phyloP scores from a whole-genome alignment of 2,888 invertebrate species.

The Megaustenia siamemsis region DNA sequence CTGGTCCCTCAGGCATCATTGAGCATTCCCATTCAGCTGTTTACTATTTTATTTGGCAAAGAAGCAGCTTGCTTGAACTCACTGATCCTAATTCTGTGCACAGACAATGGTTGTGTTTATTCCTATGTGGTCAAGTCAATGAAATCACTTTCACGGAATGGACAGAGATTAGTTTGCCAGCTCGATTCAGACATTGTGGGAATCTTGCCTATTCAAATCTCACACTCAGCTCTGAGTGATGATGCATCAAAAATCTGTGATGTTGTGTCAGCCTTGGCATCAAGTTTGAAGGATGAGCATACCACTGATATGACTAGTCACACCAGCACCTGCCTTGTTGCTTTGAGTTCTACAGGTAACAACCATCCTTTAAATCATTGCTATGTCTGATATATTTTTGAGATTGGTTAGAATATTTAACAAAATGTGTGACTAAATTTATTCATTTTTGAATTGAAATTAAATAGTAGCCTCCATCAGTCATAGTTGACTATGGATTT shows the following conservation, averaged over 20 bases:
- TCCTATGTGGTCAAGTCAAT: constrained; percentile 16
- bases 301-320: background rate
- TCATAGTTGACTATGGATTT: too few species aligned
- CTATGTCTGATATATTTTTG: too few species aligned
- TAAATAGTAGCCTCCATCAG: too few species aligned
- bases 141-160: background rate
- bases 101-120: constrained; percentile 26
- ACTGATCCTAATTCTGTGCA: constrained; percentile 30
- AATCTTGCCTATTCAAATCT: constrained; percentile 1
- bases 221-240: background rate
- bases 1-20: background rate
- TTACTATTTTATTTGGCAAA: constrained; percentile 34
- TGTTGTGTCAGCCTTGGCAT: constrained; percentile 14
- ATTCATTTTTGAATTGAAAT: too few species aligned
- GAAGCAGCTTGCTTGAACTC: constrained; percentile 35
- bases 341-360: constrained; percentile 13
- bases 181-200: constrained; percentile 25
- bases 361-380: background rate
- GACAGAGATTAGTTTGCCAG: constrained; percentile 12
- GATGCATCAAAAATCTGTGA: background rate
- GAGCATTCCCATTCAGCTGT: constrained; percentile 3
- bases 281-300: background rate
- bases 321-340: background rate
- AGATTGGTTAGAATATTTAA: too few species aligned
- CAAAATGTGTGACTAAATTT: too few species aligned